A percentile compares a stretch with the other conserved stretches of the same genome.
Evolutionary conservation across 2,113 vertebrate species (phyloP).

Genomic region (Dryoscopus gambensis): DNA sequence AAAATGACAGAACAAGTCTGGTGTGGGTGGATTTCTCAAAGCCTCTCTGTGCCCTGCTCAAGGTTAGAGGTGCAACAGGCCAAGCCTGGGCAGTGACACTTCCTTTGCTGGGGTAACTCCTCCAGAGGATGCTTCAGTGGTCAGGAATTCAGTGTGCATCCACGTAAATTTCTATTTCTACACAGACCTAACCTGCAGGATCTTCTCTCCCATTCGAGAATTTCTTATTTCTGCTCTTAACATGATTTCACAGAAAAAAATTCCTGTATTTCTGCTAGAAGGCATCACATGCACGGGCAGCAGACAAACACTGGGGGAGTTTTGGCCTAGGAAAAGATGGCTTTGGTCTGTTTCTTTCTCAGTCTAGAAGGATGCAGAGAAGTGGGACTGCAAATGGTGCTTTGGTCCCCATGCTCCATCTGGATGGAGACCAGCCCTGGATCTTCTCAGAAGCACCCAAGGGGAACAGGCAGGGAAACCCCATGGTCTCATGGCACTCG

Average conservation of each 20-base stretch:
- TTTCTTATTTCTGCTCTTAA: not conserved
- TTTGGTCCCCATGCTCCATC: not conserved
- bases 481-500: not conserved
- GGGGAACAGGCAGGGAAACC: not conserved
- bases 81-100: not conserved
- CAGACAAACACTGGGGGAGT: not conserved
- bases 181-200: not conserved
- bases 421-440: not conserved
- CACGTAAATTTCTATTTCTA: not conserved
- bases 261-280: not conserved
- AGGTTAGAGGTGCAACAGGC: not conserved
- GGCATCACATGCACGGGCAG: not conserved
- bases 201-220: not conserved
- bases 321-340: not conserved
- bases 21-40: not conserved
- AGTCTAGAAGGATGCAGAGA: not conserved
- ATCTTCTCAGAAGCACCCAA: not conserved
- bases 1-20: constrained; percentile 36
- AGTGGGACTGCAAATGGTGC: not conserved
- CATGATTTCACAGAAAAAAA: not conserved
- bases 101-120: not conserved
- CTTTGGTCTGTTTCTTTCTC: not conserved
- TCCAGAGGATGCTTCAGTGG: not conserved
- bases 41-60: not conserved
- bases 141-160: not conserved